phyloP scores from a whole-genome alignment of 92 coral and sea anemone genomes.

The Anthopleura xanthogrammica region DNA sequence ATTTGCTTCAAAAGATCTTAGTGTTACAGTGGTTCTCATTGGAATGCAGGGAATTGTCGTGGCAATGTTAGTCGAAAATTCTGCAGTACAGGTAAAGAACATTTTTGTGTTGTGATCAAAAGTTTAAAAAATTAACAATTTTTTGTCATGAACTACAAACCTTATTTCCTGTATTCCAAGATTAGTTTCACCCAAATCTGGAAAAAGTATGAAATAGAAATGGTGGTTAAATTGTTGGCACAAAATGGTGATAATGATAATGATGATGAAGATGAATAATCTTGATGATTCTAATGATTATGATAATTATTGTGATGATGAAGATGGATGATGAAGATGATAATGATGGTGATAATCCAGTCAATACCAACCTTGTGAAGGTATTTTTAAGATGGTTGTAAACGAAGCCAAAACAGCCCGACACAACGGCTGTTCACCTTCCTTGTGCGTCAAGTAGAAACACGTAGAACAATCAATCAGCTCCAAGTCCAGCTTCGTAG shows the following conservation, averaged over 20 bases:
- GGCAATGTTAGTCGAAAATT: no score
- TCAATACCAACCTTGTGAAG: slow-evolving; percentile 47
- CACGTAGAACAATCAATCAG: slow-evolving; percentile 70
- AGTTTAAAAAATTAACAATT: no score
- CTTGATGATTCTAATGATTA: neutral
- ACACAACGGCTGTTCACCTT: slow-evolving; percentile 59
- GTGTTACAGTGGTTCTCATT: neutral
- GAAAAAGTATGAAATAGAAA: neutral
- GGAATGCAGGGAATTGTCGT: no score
- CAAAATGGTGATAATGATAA: neutral
- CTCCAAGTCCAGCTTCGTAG: slow-evolving; percentile 62
- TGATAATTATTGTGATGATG: neutral
- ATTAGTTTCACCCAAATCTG: neutral
- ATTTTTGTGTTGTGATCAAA: no score
- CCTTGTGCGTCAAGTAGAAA: slow-evolving; percentile 51
- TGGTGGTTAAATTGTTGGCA: neutral
- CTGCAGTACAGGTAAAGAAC: no score
- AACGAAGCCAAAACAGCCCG: slow-evolving; percentile 81
- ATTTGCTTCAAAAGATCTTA: neutral
- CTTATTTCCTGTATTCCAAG: slow-evolving; percentile 12
- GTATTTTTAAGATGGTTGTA: slow-evolving; percentile 38
- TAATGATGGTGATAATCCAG: no score
- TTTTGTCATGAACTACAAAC: neutral
- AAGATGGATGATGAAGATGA: no score
- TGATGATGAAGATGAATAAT: neutral